Evolutionary conservation across 1,140 invertebrate genomes (phyloP).

Genomic region (Brachystomella parvula): DNA sequence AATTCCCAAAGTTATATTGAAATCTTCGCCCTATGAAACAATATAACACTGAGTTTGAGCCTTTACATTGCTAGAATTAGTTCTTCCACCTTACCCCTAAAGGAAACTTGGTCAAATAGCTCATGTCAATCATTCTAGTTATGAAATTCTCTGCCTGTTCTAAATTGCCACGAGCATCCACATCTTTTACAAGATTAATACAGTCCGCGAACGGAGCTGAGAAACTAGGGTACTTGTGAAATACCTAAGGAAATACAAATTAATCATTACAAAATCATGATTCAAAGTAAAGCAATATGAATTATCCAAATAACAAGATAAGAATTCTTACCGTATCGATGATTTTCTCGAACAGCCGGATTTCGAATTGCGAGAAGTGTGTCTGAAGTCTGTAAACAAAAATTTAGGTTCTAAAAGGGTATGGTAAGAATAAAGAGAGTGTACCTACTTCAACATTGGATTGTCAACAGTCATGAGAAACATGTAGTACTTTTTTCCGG

Average conservation of each 20-base stretch:
- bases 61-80: background rate
- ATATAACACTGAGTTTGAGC: background rate
- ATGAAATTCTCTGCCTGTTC: conserved; percentile 20
- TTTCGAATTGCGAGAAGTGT: conserved; percentile 19
- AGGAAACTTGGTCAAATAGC: conserved; percentile 25
- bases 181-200: conserved; percentile 22
- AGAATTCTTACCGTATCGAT: background rate
- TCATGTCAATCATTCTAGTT: conserved; percentile 20
- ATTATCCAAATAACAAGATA: too few relatives aligned
- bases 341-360: conserved; percentile 23
- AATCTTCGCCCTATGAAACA: conserved; percentile 11
- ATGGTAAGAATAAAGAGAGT: background rate
- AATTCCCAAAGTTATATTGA: conserved; percentile 27
- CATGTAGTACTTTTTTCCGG: conserved; percentile 30
- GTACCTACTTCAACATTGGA: conserved; percentile 25
- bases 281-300: too few relatives aligned
- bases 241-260: too few relatives aligned
- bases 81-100: background rate
- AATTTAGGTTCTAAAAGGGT: background rate
- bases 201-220: conserved; percentile 16
- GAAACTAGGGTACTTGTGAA: conserved; percentile 25
- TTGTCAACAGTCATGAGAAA: conserved; percentile 31
- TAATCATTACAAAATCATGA: too few relatives aligned
- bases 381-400: conserved; percentile 23
- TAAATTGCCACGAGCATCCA: conserved; percentile 11